Percentiles rank a stretch among this genome's conserved stretches.
These are phyloP conservation scores for Nomada goodeniana DNA, from an alignment of 2,888 invertebrate genomes.

Conservation along the genomic window DNA sequence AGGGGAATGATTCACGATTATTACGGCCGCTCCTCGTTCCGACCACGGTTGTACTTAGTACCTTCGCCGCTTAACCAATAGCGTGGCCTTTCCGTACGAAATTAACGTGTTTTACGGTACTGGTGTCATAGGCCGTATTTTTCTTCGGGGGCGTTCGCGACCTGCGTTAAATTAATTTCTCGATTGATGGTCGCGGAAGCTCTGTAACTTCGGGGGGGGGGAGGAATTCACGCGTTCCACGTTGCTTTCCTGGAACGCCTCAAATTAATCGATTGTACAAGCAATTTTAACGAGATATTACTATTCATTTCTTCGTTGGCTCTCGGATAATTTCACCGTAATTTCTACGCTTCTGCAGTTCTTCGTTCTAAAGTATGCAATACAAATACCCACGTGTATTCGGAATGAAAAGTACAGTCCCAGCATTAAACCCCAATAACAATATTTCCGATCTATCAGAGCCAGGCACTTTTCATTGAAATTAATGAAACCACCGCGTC, in stretches of 20 bases:
- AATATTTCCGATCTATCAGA: not conserved
- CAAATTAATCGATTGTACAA: not conserved
- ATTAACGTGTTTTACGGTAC: conserved; percentile 44
- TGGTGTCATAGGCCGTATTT: conserved; percentile 12
- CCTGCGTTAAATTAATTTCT: conserved; percentile 31
- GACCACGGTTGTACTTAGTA: conserved; percentile 28
- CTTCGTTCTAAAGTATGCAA: too few relatives aligned
- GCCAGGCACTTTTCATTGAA: not conserved
- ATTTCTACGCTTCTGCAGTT: too few relatives aligned
- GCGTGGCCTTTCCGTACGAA: conserved; percentile 37
- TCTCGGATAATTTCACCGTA: too few relatives aligned
- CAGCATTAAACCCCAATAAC: not conserved
- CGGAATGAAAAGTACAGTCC: not conserved
- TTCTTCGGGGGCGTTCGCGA: not conserved
- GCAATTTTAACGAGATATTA: not conserved
- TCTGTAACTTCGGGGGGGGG: not conserved
- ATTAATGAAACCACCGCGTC: not conserved
- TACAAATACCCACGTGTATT: not conserved
- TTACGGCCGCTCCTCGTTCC: conserved; percentile 41
- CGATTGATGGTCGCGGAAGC: conserved; percentile 21
- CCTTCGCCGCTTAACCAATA: conserved; percentile 30
- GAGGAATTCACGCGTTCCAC: not conserved
- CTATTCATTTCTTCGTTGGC: too few relatives aligned
- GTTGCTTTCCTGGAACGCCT: not conserved
- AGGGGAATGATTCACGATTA: conserved; percentile 56